These are phyloP conservation scores for Trididemnum clinides DNA, from an alignment of 23 tunicate species.

Conservation along the genomic window DNA sequence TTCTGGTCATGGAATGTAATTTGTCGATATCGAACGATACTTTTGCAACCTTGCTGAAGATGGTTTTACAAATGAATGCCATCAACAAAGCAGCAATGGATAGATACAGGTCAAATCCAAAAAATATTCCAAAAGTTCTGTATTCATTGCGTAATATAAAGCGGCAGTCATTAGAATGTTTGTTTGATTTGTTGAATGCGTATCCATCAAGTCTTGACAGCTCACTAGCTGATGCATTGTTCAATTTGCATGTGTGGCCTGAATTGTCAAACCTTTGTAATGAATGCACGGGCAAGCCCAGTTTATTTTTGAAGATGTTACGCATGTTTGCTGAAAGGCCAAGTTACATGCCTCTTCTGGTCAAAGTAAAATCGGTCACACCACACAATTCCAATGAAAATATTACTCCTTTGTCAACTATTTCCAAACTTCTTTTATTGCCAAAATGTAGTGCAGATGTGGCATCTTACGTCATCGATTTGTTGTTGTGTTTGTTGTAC, in stretches of 20 bases:
- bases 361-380: background rate
- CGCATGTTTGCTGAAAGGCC: slow-evolving; percentile 31
- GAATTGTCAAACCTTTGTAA: slow-evolving; percentile 58
- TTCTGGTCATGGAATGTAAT: slow-evolving; percentile 39
- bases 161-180: slow-evolving; percentile 23
- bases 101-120: background rate
- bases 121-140: background rate
- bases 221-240: slow-evolving; percentile 34
- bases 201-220: slow-evolving; percentile 36
- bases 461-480: slow-evolving; percentile 13
- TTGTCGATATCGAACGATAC: slow-evolving; percentile 1
- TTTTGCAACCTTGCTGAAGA: slow-evolving; percentile 4
- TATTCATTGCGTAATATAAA: slow-evolving; percentile 15
- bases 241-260: slow-evolving; percentile 44
- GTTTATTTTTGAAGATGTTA: slow-evolving; percentile 47
- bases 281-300: slow-evolving; percentile 67
- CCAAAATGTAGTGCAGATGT: slow-evolving; percentile 55
- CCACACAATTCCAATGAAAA: background rate
- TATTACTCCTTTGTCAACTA: background rate
- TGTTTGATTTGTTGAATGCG: slow-evolving; percentile 19
- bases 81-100: background rate
- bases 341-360: slow-evolving; percentile 34
- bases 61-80: slow-evolving; percentile 18
- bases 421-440: slow-evolving; percentile 21
- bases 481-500: slow-evolving; percentile 7